Percentiles rank a stretch among this genome's conserved stretches.
These are phyloP conservation scores for Pollenia amentaria DNA, from an alignment of 2,888 invertebrate genomes.

Conservation along the genomic window DNA sequence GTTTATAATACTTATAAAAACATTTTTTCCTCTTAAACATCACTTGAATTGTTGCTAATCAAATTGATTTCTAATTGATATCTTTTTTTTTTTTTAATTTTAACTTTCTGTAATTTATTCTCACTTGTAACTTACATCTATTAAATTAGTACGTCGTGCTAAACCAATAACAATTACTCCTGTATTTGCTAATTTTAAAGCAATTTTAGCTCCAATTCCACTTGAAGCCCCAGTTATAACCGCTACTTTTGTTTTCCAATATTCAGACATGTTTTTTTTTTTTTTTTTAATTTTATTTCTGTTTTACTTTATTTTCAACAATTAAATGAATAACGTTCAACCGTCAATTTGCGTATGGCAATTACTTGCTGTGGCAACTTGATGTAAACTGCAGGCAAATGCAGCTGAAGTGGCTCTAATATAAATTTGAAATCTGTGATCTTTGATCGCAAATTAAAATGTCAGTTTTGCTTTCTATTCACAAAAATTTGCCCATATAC, in stretches of 20 bases:
- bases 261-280: constrained; percentile 48
- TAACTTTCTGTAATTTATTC: neutral
- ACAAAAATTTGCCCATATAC: neutral
- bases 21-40: too few relatives aligned
- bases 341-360: constrained; percentile 21
- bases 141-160: constrained; percentile 85
- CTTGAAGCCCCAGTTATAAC: constrained; percentile 85
- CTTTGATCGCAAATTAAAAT: constrained; percentile 49
- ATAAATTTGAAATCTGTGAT: constrained; percentile 51
- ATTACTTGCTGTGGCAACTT: constrained; percentile 35
- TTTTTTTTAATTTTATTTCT: neutral
- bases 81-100: neutral
- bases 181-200: constrained; percentile 83
- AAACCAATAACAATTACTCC: constrained; percentile 86
- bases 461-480: constrained; percentile 6
- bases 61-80: neutral
- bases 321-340: neutral
- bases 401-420: constrained; percentile 10
- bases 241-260: constrained; percentile 79
- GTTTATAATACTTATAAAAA: too few relatives aligned
- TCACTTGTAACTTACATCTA: constrained; percentile 81
- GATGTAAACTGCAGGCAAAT: constrained; percentile 38
- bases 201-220: constrained; percentile 85
- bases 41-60: too few relatives aligned
- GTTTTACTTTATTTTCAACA: neutral